A percentile compares a stretch with the other conserved stretches of the same genome.
phyloP scores from a whole-genome alignment of 1,140 invertebrate species.

The Drosophila asahinai region DNA sequence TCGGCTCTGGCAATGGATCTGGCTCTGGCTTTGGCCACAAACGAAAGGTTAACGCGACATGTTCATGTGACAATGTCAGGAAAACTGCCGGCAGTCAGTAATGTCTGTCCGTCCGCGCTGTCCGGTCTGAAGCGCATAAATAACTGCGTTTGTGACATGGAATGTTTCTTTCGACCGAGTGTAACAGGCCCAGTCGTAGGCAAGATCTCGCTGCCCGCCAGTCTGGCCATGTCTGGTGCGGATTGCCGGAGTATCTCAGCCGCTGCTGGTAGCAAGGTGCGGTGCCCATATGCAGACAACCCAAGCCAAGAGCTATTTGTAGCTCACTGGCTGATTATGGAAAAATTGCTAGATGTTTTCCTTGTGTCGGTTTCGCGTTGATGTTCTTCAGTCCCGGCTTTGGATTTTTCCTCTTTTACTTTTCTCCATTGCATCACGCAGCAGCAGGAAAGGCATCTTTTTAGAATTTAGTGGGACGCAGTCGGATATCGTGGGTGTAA shows the following conservation, averaged over 20 bases:
- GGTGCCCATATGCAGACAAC: slow-evolving; percentile 80
- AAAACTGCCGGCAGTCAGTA: slow-evolving; percentile 65
- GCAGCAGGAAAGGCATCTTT: slow-evolving; percentile 4
- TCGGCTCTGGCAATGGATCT: slow-evolving; percentile 36
- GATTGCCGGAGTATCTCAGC: slow-evolving; percentile 52
- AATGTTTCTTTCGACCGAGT: slow-evolving; percentile 64
- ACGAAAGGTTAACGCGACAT: slow-evolving; percentile 79
- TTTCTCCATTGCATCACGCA: slow-evolving; percentile 71
- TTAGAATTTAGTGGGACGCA: slow-evolving; percentile 40
- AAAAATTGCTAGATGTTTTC: slow-evolving; percentile 80
- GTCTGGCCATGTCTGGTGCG: slow-evolving; percentile 77
- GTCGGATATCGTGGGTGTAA: slow-evolving; percentile 13
- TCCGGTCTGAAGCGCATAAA: slow-evolving; percentile 73
- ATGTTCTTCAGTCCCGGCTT: slow-evolving; percentile 20
- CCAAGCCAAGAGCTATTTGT: slow-evolving; percentile 73
- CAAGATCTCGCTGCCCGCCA: slow-evolving; percentile 69
- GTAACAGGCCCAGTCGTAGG: slow-evolving; percentile 58
- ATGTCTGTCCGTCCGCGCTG: slow-evolving; percentile 17
- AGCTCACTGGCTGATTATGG: slow-evolving; percentile 78
- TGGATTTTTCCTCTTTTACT: slow-evolving; percentile 24
- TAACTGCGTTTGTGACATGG: slow-evolving; percentile 83
- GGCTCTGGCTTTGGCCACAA: slow-evolving; percentile 35
- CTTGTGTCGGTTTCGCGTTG: slow-evolving; percentile 53
- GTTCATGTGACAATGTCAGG: slow-evolving; percentile 81
- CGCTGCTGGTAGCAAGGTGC: slow-evolving; percentile 79